Evolutionary conservation across 30 jellyfish, hydroid and myxozoan genomes (phyloP).

Genomic region (Mastigias papua): DNA sequence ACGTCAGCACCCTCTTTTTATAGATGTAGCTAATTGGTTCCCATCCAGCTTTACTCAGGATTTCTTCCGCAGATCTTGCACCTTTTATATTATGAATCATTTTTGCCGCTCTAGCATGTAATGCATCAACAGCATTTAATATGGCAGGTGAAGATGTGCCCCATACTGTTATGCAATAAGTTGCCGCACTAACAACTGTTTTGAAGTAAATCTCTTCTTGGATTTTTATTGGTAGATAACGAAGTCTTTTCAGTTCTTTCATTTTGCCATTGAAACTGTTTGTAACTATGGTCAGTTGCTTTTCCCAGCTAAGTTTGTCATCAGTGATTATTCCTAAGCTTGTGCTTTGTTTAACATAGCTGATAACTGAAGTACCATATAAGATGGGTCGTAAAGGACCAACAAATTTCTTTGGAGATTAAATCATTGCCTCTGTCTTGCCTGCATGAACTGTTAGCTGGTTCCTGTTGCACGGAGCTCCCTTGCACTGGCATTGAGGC

Average conservation of each 20-base stretch:
- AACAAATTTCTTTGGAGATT: constrained; percentile 28
- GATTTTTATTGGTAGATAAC: constrained; percentile 45
- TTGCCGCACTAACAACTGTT: constrained; percentile 40
- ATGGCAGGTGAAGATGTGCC: constrained; percentile 49
- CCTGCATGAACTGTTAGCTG: constrained; percentile 44
- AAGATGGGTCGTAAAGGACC: constrained; percentile 63
- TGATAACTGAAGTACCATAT: constrained; percentile 36
- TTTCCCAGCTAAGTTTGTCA: constrained; percentile 45
- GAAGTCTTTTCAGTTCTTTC: constrained; percentile 38
- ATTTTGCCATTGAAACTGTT: constrained; percentile 47
- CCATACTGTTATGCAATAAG: constrained; percentile 53
- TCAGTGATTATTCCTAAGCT: constrained; percentile 48
- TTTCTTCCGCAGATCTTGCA: constrained; percentile 27
- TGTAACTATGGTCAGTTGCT: constrained; percentile 33
- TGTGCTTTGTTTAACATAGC: constrained; percentile 21
- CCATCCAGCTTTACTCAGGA: constrained; percentile 50
- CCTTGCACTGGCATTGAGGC: constrained; percentile 8
- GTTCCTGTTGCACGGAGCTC: constrained; percentile 11
- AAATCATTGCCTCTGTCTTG: constrained; percentile 53
- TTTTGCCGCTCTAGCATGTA: constrained; percentile 48
- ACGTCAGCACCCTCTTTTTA: constrained; percentile 35
- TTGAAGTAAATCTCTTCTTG: constrained; percentile 54
- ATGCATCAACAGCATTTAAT: constrained; percentile 20
- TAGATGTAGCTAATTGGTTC: constrained; percentile 48
- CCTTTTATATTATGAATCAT: constrained; percentile 37